phyloP scores from a whole-genome alignment of 2,113 vertebrate species.

The Pelvicachromis taeniatus region DNA sequence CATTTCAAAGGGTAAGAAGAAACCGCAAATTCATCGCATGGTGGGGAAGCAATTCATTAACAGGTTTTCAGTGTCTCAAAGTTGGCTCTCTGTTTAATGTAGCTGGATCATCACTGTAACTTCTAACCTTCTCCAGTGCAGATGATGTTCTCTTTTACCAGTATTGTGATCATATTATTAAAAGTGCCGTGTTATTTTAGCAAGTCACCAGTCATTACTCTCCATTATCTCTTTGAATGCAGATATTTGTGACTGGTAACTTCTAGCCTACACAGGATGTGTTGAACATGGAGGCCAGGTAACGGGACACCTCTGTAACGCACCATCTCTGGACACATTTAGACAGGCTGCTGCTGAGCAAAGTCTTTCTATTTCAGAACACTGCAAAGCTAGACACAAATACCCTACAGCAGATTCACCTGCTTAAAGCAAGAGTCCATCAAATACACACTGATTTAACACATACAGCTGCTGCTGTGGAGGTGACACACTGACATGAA shows the following conservation, averaged over 20 bases:
- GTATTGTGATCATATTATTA: not conserved
- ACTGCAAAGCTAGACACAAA: constrained; percentile 15
- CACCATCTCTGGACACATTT: constrained; percentile 5
- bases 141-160: not conserved
- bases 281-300: constrained; percentile 15
- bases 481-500: not conserved
- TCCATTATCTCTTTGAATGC: not conserved
- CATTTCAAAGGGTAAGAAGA: not conserved
- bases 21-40: not conserved
- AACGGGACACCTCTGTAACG: constrained; percentile 34
- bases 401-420: not conserved
- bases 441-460: not conserved
- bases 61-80: not conserved
- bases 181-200: not conserved
- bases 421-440: not conserved
- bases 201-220: not conserved
- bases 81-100: not conserved
- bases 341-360: constrained; percentile 18
- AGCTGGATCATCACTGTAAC: not conserved
- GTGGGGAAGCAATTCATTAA: not conserved
- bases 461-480: not conserved
- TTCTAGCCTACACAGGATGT: not conserved
- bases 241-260: not conserved
- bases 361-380: constrained; percentile 24
- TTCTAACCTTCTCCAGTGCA: not conserved